phyloP scores from a whole-genome alignment of 2,113 vertebrate species.

The Amblyornis subalaris region DNA sequence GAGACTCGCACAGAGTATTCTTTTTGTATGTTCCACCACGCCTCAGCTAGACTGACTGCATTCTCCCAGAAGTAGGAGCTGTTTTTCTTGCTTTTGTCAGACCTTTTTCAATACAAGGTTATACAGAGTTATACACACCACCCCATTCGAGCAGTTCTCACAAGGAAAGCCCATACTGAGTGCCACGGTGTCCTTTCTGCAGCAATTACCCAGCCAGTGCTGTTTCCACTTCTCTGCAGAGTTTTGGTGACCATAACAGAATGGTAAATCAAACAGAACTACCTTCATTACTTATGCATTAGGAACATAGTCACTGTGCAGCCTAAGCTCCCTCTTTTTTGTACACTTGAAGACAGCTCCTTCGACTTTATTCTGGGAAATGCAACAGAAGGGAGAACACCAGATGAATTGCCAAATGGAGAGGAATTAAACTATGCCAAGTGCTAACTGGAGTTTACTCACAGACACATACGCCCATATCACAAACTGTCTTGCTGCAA shows the following conservation, averaged over 20 bases:
- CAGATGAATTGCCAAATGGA: constrained; percentile 48
- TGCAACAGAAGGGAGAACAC: constrained; percentile 24
- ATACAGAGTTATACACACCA: neutral
- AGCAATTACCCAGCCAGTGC: neutral
- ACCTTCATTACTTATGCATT: neutral
- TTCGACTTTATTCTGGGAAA: neutral
- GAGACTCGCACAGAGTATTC: neutral
- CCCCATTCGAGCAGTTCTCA: neutral
- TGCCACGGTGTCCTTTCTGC: neutral
- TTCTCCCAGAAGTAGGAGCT: neutral
- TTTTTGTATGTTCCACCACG: neutral
- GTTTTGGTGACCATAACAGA: neutral
- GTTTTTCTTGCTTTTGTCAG: neutral
- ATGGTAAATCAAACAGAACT: neutral
- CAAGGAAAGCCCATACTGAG: neutral
- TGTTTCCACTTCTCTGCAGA: neutral
- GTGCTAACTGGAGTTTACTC: constrained; percentile 33
- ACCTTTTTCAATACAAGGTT: neutral
- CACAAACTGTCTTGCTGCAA: neutral
- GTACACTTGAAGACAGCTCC: neutral
- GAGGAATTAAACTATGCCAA: neutral
- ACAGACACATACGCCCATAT: neutral
- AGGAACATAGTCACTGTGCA: neutral
- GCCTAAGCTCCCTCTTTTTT: neutral
- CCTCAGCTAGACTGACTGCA: neutral